Evolutionary conservation across 1,140 invertebrate species (phyloP).

Genomic region (Dendroctonus ponderosae): DNA sequence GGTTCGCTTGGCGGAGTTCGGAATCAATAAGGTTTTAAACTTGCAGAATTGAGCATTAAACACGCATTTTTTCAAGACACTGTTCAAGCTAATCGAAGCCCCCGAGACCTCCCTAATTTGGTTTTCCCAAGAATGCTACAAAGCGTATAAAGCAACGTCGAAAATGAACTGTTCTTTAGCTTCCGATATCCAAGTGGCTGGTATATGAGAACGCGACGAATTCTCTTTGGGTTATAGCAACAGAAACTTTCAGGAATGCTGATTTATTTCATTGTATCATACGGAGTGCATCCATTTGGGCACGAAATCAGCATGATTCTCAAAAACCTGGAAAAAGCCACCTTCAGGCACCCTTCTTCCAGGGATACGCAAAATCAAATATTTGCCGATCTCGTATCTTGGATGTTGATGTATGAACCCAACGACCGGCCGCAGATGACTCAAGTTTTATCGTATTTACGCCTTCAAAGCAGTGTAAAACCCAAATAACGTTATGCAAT

Average conservation of each 20-base stretch:
- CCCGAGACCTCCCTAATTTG: slow-evolving; percentile 48
- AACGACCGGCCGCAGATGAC: slow-evolving; percentile 44
- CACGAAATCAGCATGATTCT: slow-evolving; percentile 43
- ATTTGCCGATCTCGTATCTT: slow-evolving; percentile 45
- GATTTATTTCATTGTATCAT: slow-evolving; percentile 47
- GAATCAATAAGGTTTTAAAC: slow-evolving; percentile 46
- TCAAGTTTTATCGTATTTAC: slow-evolving; percentile 46
- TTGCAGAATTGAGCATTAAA: not conserved
- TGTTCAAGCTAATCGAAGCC: slow-evolving; percentile 42
- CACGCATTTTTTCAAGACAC: slow-evolving; percentile 35
- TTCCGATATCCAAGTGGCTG: slow-evolving; percentile 49
- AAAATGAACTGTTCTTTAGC: slow-evolving; percentile 41
- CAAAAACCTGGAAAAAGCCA: slow-evolving; percentile 42
- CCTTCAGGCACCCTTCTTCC: slow-evolving; percentile 26
- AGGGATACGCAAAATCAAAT: slow-evolving; percentile 35
- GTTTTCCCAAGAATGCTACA: slow-evolving; percentile 48
- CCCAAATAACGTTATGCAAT: slow-evolving; percentile 7
- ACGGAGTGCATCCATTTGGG: slow-evolving; percentile 49
- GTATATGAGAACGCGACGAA: slow-evolving; percentile 6
- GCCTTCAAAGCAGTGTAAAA: not conserved
- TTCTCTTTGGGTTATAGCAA: not conserved
- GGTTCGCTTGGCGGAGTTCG: slow-evolving; percentile 50
- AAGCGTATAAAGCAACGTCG: slow-evolving; percentile 38
- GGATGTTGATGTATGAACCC: slow-evolving; percentile 48
- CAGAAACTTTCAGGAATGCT: slow-evolving; percentile 44